Evolutionary conservation across 2,113 vertebrate genomes (phyloP), one percentile per base, ranked within the genome.

Genomic region (Python bivittatus): DNA sequence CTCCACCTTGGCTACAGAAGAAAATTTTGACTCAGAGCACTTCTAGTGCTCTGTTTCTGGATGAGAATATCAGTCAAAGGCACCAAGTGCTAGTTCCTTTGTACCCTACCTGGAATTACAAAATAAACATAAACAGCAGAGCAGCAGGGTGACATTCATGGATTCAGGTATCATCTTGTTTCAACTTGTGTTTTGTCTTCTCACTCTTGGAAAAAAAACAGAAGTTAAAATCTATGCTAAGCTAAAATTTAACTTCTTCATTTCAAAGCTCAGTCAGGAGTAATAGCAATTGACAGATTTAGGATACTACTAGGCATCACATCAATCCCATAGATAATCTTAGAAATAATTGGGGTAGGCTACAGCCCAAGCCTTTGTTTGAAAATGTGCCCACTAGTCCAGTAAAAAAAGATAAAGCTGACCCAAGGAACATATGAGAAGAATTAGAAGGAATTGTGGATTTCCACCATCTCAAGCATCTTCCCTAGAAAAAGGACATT

Each of bases 101-200:
- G 91, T 97, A 97, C 97, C 97, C 96, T 95, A 17, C 92, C 96
- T 97, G 96, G 97, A 98, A 98, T 97, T 96, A 96, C 95, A 96
- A 90, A 57, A 94, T 93, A 97, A 97, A 96, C 95, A 97, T 93
- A 94, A 85, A 44, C 83, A 38, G 42, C n/a, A 92, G 91, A 95
- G 88, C 92, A 92, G 84, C 90, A 25, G 94, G 89, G 91, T 42
- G 91, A 96, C 95, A 94, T 96, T 93, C 93, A 94, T 85, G 93
- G 94, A 94, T 88, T 84, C 94, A 96, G 83, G 60, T 94, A 95
- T 68, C 91, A 93, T 91, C 95, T 93, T 95, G 92, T 94, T 95
- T 93, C 92, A 44, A 88, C 84, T 56, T 58, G 72, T 94, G 90
- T 15, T 84, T 92, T 92, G 27, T 88, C 93, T 92, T 89, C 88